Percentiles rank a stretch among this genome's conserved stretches.
Conservation (phyloP, 92 coral and sea anemone species). For the Epizoanthus scotinus region DNA sequence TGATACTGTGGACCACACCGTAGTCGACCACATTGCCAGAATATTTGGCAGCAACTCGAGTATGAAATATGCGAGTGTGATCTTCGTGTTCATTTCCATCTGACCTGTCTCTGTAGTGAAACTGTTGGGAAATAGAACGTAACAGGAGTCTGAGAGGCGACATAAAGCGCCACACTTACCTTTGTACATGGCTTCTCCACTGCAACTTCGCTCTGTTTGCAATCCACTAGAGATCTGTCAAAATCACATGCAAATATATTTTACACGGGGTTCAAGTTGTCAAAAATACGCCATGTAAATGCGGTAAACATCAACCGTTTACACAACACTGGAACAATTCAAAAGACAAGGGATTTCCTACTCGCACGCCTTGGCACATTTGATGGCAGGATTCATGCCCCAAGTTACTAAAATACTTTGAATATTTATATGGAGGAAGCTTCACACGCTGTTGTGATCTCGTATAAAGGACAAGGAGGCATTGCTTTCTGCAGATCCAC, state of each 20-base stretch:
- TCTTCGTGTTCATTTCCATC: not conserved
- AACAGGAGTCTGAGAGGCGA: slow-evolving; percentile 2
- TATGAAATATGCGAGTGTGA: not conserved
- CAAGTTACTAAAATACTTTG: not conserved
- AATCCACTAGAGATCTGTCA: slow-evolving; percentile 29
- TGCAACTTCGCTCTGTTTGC: slow-evolving; percentile 18
- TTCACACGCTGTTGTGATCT: not conserved
- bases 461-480: not conserved
- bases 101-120: not conserved
- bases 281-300: not conserved
- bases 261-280: slow-evolving; percentile 20
- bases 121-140: not conserved
- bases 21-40: no score
- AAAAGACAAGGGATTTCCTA: slow-evolving; percentile 8
- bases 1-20: no score
- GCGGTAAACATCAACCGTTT: not conserved
- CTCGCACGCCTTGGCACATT: slow-evolving; percentile 6
- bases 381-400: slow-evolving; percentile 36
- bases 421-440: slow-evolving; percentile 27
- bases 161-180: slow-evolving; percentile 16
- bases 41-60: not conserved
- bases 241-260: slow-evolving; percentile 18
- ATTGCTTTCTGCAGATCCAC: not conserved
- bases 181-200: slow-evolving; percentile 27
- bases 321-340: not conserved